A percentile compares a stretch with the other conserved stretches of the same genome.
phyloP scores from a whole-genome alignment of 2,888 invertebrate genomes.

The Cancer borealis region DNA sequence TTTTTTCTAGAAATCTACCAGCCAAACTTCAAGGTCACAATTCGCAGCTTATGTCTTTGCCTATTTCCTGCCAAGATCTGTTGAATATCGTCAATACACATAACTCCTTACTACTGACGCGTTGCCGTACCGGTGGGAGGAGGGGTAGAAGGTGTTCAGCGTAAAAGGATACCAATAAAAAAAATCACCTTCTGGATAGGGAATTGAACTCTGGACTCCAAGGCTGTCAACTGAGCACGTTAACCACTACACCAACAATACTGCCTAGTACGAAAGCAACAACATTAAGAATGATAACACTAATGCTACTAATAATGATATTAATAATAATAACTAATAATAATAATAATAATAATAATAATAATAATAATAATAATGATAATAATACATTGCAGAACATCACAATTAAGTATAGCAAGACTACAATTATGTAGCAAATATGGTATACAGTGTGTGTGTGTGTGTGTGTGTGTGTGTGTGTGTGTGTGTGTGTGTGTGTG shows the following conservation, averaged over 20 bases:
- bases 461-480: constrained; percentile 16
- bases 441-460: background rate
- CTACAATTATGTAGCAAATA: background rate
- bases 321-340: background rate
- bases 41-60: too few species aligned
- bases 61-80: too few species aligned
- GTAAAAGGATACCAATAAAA: too few species aligned
- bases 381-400: background rate
- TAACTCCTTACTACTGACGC: too few species aligned
- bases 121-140: too few species aligned
- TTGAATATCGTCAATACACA: too few species aligned
- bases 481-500: constrained; percentile 51
- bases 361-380: background rate
- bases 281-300: background rate
- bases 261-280: background rate
- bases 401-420: background rate
- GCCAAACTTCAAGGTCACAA: background rate
- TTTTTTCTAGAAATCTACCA: background rate
- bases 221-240: too few species aligned
- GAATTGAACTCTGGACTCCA: too few species aligned
- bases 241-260: background rate
- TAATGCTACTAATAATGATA: background rate
- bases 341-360: background rate
- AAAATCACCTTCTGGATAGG: too few species aligned
- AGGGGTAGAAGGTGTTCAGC: too few species aligned